Evolutionary conservation across 2,797 vertebrate species (phyloP).

Genomic region (Cirrhinus mrigala): DNA sequence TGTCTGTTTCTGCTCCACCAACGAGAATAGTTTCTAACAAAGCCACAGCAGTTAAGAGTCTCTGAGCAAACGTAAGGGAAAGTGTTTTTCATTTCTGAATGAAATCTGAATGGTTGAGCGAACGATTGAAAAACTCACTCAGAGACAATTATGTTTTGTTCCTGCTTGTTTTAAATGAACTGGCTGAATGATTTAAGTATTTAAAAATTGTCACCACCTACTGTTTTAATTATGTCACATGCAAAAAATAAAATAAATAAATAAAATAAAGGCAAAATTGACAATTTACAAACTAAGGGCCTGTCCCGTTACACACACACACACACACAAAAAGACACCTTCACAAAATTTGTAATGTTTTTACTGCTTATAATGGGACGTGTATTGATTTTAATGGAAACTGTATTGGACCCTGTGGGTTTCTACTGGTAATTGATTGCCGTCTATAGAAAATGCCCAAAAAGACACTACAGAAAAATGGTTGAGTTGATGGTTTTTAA

Average conservation of each 20-base stretch:
- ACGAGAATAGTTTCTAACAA: background rate
- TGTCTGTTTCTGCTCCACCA: background rate
- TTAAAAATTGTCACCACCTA: background rate
- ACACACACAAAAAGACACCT: too few relatives aligned
- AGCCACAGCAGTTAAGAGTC: background rate
- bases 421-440: too few relatives aligned
- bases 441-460: too few relatives aligned
- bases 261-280: too few relatives aligned
- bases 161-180: background rate
- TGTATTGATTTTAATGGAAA: too few relatives aligned
- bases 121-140: background rate
- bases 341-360: too few relatives aligned
- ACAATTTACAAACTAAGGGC: background rate
- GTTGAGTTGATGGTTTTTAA: too few relatives aligned
- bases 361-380: too few relatives aligned
- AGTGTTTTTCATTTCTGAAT: background rate
- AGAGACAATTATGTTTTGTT: background rate
- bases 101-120: background rate
- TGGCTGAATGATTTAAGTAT: background rate
- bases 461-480: too few relatives aligned
- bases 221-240: background rate
- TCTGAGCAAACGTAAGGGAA: background rate
- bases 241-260: background rate
- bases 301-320: background rate
- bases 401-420: too few relatives aligned